Base-by-base conservation (phyloP, 2,113 vertebrate species). In the Phaethon lepturus region DNA sequence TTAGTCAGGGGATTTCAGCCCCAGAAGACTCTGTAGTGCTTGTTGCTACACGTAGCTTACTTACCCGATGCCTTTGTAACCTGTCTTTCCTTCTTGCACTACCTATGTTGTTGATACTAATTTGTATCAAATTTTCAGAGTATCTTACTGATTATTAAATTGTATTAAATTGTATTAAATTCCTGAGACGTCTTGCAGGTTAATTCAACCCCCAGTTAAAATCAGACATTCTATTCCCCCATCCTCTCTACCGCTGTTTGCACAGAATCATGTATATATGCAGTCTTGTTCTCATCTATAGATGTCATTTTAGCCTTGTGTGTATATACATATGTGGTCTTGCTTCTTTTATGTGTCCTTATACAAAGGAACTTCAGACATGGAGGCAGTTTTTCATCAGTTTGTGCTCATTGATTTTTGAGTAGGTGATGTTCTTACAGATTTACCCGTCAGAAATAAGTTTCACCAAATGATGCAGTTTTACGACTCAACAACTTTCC, bases 291-390 rank as follows among this genome's bases (percentile, higher is more conserved):
- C 22, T 67, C 26, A 53, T 45, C 44, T 50, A 4, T n/a, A 7
- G 5, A 3, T 8, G 13, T 14, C 1, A 47, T 66, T 60, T 33
- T 52, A 81, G 5, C 42, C 28, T 60, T 38, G 38, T n/a, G 25
- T 28, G 2, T 19, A 2, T 10, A 4, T 28, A 7, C 3, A 2
- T 4, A 6, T 1, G 4, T 31, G 25, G 2, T 35, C 20, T 50
- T 74, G 7, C 3, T 14, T 62, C 11, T 59, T 62, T 53, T 47
- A 6, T 20, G 16, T 74, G 17, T 44, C 19, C 29, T 58, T 53
- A 23, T 6, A 29, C 7, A 81, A 6, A 18, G 23, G 42, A 85
- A 74, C 22, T 64, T 75, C 38, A 89, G 62, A 17, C 10, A 5
- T 1, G 3, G 10, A 59, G 25, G 29, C 10, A 69, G 24, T 11